phyloP scores from a whole-genome alignment of 2,797 vertebrate genomes.

The Lerista edwardsae region DNA sequence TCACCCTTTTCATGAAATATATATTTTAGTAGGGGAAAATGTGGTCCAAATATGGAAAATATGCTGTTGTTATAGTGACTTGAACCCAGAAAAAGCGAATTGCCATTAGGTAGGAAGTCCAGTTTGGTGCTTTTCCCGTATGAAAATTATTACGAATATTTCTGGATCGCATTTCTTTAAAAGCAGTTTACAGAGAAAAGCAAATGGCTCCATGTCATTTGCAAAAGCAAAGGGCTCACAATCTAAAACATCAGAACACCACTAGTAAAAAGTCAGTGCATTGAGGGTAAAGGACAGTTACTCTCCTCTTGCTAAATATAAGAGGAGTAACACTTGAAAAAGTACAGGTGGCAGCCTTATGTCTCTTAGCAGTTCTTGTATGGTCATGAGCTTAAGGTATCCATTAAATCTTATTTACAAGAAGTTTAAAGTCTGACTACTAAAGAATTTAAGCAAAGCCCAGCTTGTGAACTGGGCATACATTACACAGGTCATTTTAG shows the following conservation, averaged over 20 bases:
- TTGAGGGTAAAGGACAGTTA: too few species aligned
- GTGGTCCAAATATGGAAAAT: not conserved
- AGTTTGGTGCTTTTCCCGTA: not conserved
- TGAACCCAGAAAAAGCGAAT: not conserved
- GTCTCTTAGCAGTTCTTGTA: not conserved
- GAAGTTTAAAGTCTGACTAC: not conserved
- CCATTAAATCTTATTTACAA: not conserved
- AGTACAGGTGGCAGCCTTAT: not conserved
- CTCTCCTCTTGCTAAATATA: too few species aligned
- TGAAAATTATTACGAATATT: not conserved
- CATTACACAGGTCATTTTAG: not conserved
- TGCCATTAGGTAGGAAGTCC: not conserved
- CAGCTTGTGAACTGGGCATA: not conserved
- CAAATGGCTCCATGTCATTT: too few species aligned
- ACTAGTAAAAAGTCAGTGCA: too few species aligned
- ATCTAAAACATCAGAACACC: too few species aligned
- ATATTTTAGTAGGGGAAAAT: not conserved
- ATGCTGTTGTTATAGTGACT: not conserved
- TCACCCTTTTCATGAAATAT: not conserved
- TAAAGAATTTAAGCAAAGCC: not conserved
- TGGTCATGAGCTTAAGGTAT: not conserved
- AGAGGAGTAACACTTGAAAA: too few species aligned
- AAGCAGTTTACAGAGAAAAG: too few species aligned
- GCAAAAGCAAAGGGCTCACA: too few species aligned
- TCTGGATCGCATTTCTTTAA: too few species aligned